These are phyloP conservation scores for Philopedon plagiatum DNA, from an alignment of 2,888 invertebrate genomes.

Conservation along the genomic window DNA sequence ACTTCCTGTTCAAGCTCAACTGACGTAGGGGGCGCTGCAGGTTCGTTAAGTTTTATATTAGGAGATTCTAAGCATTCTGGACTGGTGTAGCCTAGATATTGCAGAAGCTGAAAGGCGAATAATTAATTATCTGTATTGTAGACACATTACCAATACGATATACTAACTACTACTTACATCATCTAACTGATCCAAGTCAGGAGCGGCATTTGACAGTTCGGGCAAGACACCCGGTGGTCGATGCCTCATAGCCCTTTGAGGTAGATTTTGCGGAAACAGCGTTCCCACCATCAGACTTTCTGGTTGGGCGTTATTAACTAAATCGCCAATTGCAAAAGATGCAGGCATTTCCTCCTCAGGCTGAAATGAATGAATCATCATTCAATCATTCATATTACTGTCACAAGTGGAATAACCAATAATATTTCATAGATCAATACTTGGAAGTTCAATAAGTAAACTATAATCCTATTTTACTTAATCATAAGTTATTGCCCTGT, in stretches of 20 bases:
- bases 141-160: too few relatives aligned
- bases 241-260: conserved; percentile 80
- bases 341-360: conserved; percentile 7
- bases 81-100: conserved; percentile 93
- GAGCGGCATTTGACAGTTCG: conserved; percentile 84
- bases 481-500: too few relatives aligned
- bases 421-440: too few relatives aligned
- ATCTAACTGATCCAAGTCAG: conserved; percentile 92
- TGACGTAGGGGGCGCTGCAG: conserved; percentile 82
- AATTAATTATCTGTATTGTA: too few relatives aligned
- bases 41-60: conserved; percentile 83
- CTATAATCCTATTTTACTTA: too few relatives aligned
- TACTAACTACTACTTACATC: conserved; percentile 81
- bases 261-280: conserved; percentile 64
- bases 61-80: conserved; percentile 84
- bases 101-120: conserved; percentile 76
- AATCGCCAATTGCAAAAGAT: conserved; percentile 15
- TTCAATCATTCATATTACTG: too few relatives aligned
- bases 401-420: too few relatives aligned
- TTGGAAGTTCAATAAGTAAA: too few relatives aligned
- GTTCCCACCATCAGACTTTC: conserved; percentile 63
- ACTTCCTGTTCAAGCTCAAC: conserved; percentile 86
- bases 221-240: conserved; percentile 85
- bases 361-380: conserved; percentile 28
- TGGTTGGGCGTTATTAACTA: conserved; percentile 58